These are phyloP conservation scores for Dipus sagitta DNA, from an alignment of 2,797 vertebrate species.

Conservation along the genomic window DNA sequence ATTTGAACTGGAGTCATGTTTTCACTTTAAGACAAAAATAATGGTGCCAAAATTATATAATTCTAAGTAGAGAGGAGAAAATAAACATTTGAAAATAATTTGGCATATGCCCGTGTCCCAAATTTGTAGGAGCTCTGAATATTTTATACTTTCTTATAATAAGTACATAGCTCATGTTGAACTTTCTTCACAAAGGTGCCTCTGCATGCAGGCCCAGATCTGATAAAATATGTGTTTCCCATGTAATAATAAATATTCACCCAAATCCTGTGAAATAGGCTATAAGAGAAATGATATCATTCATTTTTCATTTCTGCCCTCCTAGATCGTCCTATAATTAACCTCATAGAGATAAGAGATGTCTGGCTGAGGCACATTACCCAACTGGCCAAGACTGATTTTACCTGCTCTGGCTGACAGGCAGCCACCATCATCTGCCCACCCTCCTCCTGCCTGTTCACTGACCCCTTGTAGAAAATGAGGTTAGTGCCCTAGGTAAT, in stretches of 20 bases:
- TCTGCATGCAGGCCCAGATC: constrained; percentile 55
- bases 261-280: constrained; percentile 55
- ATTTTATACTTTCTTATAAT: constrained; percentile 59
- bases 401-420: constrained; percentile 47
- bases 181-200: constrained; percentile 59
- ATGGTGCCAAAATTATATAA: constrained; percentile 56
- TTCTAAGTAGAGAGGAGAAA: constrained; percentile 55
- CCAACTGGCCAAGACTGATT: constrained; percentile 56
- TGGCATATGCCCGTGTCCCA: constrained; percentile 52
- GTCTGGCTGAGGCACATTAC: constrained; percentile 50
- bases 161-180: constrained; percentile 44
- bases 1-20: constrained; percentile 52
- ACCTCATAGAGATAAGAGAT: constrained; percentile 72
- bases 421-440: not conserved
- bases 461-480: not conserved
- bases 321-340: constrained; percentile 71
- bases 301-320: constrained; percentile 59
- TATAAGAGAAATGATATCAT: constrained; percentile 71
- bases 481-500: not conserved
- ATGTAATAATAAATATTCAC: constrained; percentile 57
- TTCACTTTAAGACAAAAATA: constrained; percentile 72
- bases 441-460: constrained; percentile 24
- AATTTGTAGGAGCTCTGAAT: constrained; percentile 68
- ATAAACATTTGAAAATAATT: constrained; percentile 71
- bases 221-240: constrained; percentile 65